Percentiles rank a stretch among this genome's conserved stretches.
Evolutionary conservation across 1,140 invertebrate genomes (phyloP).

Genomic region (Batillaria attramentaria): DNA sequence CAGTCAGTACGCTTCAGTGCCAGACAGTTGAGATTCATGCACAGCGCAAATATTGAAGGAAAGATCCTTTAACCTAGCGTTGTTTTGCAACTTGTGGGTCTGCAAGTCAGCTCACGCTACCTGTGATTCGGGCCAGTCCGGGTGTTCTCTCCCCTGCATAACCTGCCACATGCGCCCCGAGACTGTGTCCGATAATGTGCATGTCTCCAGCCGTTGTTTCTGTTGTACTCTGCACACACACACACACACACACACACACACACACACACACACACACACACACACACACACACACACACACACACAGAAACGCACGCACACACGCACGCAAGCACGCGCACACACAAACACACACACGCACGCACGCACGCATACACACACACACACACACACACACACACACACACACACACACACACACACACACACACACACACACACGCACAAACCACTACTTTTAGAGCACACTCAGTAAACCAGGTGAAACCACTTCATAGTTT

Average conservation of each 20-base stretch:
- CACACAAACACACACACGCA: not conserved
- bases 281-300: not conserved
- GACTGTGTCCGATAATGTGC: constrained; percentile 67
- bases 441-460: too few relatives aligned
- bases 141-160: constrained; percentile 59
- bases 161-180: constrained; percentile 65
- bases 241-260: not conserved
- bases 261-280: not conserved
- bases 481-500: too few relatives aligned
- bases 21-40: too few relatives aligned
- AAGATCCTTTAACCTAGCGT: too few relatives aligned
- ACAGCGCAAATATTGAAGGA: too few relatives aligned
- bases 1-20: too few relatives aligned
- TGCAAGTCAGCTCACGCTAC: too few relatives aligned
- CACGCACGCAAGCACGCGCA: too few relatives aligned
- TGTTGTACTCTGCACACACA: constrained; percentile 12
- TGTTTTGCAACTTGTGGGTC: too few relatives aligned
- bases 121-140: constrained; percentile 82
- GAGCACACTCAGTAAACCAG: too few relatives aligned
- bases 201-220: constrained; percentile 35
- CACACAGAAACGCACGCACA: too few relatives aligned
- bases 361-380: not conserved
- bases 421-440: not conserved
- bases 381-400: constrained; percentile 13
- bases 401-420: constrained; percentile 16